Evolutionary conservation across 1,140 invertebrate species (phyloP).

Genomic region (Euwallacea similis): DNA sequence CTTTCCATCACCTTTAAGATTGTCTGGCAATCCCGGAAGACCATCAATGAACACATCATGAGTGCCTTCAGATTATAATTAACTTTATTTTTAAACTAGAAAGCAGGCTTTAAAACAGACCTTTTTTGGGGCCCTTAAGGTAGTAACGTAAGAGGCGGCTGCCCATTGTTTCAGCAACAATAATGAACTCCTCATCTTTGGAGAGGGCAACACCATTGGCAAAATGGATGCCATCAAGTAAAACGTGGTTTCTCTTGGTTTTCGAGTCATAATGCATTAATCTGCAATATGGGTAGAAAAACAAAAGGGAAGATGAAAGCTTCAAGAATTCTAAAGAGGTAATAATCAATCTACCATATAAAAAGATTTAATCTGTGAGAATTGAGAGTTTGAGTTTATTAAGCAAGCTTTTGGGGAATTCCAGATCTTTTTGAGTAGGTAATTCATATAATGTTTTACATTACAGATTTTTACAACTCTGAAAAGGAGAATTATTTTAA

Average conservation of each 20-base stretch:
- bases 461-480: too few relatives aligned
- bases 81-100: background rate
- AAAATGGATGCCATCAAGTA: conserved; percentile 73
- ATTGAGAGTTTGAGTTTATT: too few relatives aligned
- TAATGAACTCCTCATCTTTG: conserved; percentile 71
- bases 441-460: too few relatives aligned
- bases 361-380: too few relatives aligned
- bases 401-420: too few relatives aligned
- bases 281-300: conserved; percentile 53
- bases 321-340: background rate
- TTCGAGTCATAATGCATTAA: conserved; percentile 66
- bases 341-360: background rate
- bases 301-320: background rate
- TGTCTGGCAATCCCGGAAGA: conserved; percentile 82
- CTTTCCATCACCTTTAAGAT: conserved; percentile 65
- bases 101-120: conserved; percentile 44
- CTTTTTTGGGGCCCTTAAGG: conserved; percentile 72
- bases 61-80: background rate
- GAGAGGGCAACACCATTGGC: conserved; percentile 81
- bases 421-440: too few relatives aligned
- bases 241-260: conserved; percentile 65
- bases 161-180: conserved; percentile 67
- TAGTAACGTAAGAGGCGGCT: conserved; percentile 68
- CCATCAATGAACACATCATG: conserved; percentile 68
- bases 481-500: too few relatives aligned